A percentile compares a stretch with the other conserved stretches of the same genome.
Evolutionary conservation across 2,113 vertebrate species (phyloP).

Genomic region (Phalacrocorax aristotelis): DNA sequence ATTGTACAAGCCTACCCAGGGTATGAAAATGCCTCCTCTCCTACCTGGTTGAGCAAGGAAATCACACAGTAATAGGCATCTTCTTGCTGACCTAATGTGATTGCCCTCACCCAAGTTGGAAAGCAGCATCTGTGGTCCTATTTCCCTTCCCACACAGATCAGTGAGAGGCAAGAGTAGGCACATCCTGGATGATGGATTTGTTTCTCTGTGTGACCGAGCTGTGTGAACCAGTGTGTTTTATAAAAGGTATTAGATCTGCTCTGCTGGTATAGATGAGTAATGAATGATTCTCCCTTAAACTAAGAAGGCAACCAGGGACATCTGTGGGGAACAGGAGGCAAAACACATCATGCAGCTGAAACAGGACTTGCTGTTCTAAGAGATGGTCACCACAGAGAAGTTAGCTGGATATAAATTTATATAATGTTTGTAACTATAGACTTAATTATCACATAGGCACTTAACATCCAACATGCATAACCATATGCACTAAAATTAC

Average conservation of each 20-base stretch:
- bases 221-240: background rate
- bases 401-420: background rate
- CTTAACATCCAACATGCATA: background rate
- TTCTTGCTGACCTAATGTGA: background rate
- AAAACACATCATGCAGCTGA: background rate
- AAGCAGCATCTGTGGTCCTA: background rate
- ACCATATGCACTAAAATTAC: background rate
- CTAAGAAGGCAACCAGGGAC: background rate
- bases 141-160: background rate
- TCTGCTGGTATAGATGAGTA: background rate
- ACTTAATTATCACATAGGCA: background rate
- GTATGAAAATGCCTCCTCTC: background rate
- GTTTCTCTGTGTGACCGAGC: background rate
- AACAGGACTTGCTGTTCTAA: background rate
- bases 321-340: background rate
- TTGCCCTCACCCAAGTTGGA: background rate
- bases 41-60: background rate
- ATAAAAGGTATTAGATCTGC: background rate
- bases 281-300: background rate
- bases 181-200: background rate
- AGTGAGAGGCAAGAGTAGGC: background rate
- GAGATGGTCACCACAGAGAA: background rate
- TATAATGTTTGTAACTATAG: background rate
- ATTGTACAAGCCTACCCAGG: background rate
- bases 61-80: fast-evolving